Percentiles rank a stretch among this genome's conserved stretches.
These are phyloP conservation scores for Drosophila buzzatii DNA, from an alignment of 2,888 invertebrate species.

Conservation along the genomic window DNA sequence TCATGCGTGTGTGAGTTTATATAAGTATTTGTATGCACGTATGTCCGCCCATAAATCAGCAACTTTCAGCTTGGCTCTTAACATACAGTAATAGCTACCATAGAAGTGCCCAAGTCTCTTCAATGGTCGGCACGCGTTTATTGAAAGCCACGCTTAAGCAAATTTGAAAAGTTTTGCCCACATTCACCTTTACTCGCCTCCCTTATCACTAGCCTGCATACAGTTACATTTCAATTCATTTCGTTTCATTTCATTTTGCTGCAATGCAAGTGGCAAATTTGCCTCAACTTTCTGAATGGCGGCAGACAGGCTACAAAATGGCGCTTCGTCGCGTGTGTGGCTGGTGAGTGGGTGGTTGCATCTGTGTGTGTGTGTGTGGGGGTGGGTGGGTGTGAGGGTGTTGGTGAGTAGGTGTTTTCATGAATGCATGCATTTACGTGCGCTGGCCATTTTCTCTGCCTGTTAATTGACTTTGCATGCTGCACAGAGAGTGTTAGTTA, in stretches of 20 bases:
- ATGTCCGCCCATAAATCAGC: constrained; percentile 39
- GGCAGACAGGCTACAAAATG: constrained; percentile 47
- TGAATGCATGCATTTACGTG: constrained; percentile 9
- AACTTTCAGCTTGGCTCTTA: constrained; percentile 56
- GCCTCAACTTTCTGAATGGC: constrained; percentile 55
- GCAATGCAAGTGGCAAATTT: constrained; percentile 58
- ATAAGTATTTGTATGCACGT: constrained; percentile 4
- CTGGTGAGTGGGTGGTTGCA: neutral
- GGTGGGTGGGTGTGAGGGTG: neutral
- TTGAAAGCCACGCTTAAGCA: constrained; percentile 51
- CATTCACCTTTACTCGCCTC: neutral
- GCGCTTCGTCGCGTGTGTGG: constrained; percentile 12
- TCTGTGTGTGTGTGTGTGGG: neutral
- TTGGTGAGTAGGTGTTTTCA: neutral
- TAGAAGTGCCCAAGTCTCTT: constrained; percentile 37
- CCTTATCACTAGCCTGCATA: constrained; percentile 3
- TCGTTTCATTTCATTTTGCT: constrained; percentile 40
- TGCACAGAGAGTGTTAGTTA: constrained; percentile 48
- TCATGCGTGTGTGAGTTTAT: neutral
- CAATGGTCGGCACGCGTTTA: constrained; percentile 33
- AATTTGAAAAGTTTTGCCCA: constrained; percentile 42
- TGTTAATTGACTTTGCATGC: constrained; percentile 70
- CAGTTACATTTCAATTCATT: constrained; percentile 20
- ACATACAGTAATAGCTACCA: constrained; percentile 41
- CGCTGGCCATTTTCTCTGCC: constrained; percentile 50